A percentile compares a stretch with the other conserved stretches of the same genome.
phyloP scores from a whole-genome alignment of 2,888 invertebrate genomes.

The Biston stratarius region DNA sequence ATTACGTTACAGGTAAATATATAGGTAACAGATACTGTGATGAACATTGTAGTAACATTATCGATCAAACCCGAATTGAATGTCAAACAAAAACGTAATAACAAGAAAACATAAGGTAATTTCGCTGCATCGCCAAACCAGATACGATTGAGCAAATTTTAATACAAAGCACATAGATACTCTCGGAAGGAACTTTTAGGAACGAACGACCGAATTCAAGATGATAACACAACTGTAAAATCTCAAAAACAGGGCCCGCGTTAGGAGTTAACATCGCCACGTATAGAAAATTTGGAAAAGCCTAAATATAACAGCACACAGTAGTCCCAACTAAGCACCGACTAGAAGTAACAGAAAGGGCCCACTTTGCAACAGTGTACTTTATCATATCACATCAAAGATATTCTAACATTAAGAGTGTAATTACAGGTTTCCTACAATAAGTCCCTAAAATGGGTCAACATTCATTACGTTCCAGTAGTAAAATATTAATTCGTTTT shows the following conservation, averaged over 20 bases:
- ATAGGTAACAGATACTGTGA: slow-evolving; percentile 59
- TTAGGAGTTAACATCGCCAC: slow-evolving; percentile 41
- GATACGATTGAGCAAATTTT: slow-evolving; percentile 80
- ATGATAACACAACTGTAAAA: slow-evolving; percentile 72
- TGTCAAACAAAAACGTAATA: slow-evolving; percentile 48
- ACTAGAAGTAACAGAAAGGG: slow-evolving; percentile 50
- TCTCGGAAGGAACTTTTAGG: slow-evolving; percentile 76
- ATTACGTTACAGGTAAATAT: slow-evolving; percentile 64
- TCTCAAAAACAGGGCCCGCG: slow-evolving; percentile 61
- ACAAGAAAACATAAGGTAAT: slow-evolving; percentile 54
- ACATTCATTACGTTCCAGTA: slow-evolving; percentile 79
- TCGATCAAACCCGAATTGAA: slow-evolving; percentile 44
- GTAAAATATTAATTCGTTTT: slow-evolving; percentile 83
- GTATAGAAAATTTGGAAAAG: slow-evolving; percentile 38
- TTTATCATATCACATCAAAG: slow-evolving; percentile 74
- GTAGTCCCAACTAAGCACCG: slow-evolving; percentile 44
- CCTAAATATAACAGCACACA: slow-evolving; percentile 36
- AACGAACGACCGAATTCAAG: slow-evolving; percentile 74
- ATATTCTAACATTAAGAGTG: slow-evolving; percentile 76
- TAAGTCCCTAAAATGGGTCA: slow-evolving; percentile 74
- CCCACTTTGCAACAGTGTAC: slow-evolving; percentile 73
- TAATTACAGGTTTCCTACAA: slow-evolving; percentile 67
- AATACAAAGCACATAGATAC: slow-evolving; percentile 72
- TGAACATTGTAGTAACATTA: slow-evolving; percentile 42
- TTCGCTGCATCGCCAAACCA: slow-evolving; percentile 66